Conservation (phyloP, 2,797 vertebrate genomes). For the Hoplostethus atlanticus region DNA sequence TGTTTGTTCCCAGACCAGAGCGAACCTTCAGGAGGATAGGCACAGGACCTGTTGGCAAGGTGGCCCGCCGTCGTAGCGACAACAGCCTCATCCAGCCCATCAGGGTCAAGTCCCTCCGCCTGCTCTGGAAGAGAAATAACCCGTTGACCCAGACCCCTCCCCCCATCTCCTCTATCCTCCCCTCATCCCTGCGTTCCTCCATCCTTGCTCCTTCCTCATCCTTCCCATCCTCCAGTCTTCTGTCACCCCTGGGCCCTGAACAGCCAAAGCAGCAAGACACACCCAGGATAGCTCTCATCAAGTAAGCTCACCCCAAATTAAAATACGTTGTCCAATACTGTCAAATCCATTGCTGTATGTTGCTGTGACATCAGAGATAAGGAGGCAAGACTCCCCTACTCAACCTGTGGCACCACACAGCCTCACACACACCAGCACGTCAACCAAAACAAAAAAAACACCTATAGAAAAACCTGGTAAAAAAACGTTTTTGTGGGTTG, state of each 20-base stretch:
- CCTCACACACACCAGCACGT: too few relatives aligned
- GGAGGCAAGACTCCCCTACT: background rate
- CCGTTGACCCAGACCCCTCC: background rate
- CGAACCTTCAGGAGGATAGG: conserved; percentile 47
- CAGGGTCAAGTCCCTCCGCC: conserved; percentile 54
- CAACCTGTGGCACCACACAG: too few relatives aligned
- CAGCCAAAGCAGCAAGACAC: conserved; percentile 24
- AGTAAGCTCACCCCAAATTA: conserved; percentile 39
- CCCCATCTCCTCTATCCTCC: conserved; percentile 7
- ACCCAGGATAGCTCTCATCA: conserved; percentile 60
- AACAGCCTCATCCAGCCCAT: conserved; percentile 35
- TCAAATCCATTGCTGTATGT: background rate
- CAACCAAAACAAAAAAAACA: too few relatives aligned
- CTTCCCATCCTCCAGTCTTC: background rate
- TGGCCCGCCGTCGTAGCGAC: conserved; percentile 50
- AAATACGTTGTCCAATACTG: background rate
- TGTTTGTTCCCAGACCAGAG: conserved; percentile 53
- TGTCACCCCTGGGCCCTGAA: background rate
- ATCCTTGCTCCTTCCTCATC: background rate
- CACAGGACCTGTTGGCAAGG: conserved; percentile 47
- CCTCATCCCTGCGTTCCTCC: background rate
- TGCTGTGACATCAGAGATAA: background rate
- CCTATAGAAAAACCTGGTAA: too few relatives aligned
- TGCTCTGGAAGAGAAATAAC: conserved; percentile 27
- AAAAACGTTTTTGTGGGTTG: too few relatives aligned